Conservation (phyloP, 2,113 vertebrate species). For the Pterocles burchelli region DNA sequence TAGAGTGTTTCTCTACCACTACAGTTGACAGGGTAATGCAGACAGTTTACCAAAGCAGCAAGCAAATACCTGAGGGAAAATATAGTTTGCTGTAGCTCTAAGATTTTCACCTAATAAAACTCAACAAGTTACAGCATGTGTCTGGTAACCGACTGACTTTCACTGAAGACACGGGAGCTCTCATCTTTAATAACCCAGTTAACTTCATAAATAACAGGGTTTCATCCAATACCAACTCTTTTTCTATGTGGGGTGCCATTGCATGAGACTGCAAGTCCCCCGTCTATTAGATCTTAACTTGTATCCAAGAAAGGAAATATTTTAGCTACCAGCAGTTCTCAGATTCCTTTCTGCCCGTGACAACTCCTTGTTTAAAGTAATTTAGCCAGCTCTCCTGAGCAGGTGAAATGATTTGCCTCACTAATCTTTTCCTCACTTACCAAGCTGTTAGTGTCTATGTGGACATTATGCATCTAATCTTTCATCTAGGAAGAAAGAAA, state of each 20-base stretch:
- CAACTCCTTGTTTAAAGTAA: not conserved
- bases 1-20: not conserved
- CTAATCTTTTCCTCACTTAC: not conserved
- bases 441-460: not conserved
- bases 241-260: not conserved
- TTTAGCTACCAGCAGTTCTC: not conserved
- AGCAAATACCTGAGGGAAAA: not conserved
- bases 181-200: not conserved
- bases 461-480: not conserved
- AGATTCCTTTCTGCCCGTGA: not conserved
- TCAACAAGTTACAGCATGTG: not conserved
- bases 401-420: not conserved
- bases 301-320: not conserved
- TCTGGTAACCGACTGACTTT: not conserved
- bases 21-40: not conserved
- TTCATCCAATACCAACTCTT: not conserved
- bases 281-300: not conserved
- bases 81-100: not conserved
- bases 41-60: not conserved
- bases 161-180: not conserved
- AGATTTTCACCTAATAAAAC: not conserved
- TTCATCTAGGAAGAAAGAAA: not conserved
- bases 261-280: not conserved
- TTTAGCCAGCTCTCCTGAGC: slow-evolving; percentile 3
- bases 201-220: not conserved